phyloP scores from a whole-genome alignment of 2,888 invertebrate species.

The Alentia gelatinosa region DNA sequence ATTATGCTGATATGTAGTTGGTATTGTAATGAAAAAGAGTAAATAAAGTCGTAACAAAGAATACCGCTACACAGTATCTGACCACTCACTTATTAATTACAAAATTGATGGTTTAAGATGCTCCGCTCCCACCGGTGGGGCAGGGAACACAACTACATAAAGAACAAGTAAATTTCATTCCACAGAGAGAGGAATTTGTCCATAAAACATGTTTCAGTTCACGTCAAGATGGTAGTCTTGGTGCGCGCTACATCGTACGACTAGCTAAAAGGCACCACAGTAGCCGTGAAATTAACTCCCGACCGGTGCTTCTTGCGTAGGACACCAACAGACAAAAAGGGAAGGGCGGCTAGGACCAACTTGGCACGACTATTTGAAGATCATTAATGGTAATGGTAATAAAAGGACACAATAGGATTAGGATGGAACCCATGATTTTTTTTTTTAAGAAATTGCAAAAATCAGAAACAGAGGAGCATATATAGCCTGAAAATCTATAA shows the following conservation, averaged over 20 bases:
- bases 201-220: background rate
- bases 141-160: background rate
- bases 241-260: background rate
- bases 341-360: constrained; percentile 33
- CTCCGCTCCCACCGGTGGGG: background rate
- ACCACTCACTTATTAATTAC: background rate
- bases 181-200: background rate
- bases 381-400: background rate
- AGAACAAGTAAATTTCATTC: constrained; percentile 9
- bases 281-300: background rate
- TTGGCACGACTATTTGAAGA: constrained; percentile 24
- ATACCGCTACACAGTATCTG: constrained; percentile 7
- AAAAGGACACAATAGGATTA: background rate
- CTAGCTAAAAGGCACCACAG: constrained; percentile 36
- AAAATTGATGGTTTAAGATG: background rate
- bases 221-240: background rate
- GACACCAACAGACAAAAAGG: background rate
- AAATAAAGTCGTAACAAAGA: background rate
- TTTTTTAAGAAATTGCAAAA: background rate
- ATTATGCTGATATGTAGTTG: constrained; percentile 45
- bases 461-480: background rate
- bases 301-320: background rate
- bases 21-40: constrained; percentile 4
- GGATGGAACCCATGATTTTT: background rate
- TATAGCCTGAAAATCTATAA: background rate